These are phyloP conservation scores for Chaetodon auriga DNA, from an alignment of 2,113 vertebrate genomes.

Conservation along the genomic window DNA sequence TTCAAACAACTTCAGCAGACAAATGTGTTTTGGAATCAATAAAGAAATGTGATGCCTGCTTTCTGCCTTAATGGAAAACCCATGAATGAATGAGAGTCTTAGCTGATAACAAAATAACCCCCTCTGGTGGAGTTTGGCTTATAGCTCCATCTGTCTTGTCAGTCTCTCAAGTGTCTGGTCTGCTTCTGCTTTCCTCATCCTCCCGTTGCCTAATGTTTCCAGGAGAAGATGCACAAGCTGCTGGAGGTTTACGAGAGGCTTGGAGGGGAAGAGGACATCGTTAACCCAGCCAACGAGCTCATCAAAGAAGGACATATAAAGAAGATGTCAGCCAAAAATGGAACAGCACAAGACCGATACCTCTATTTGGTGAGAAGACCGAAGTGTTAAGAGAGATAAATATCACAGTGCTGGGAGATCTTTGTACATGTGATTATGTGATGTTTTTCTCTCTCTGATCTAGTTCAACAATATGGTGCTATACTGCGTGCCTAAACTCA, in stretches of 20 bases:
- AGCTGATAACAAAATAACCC: conserved; percentile 9
- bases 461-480: conserved; percentile 99
- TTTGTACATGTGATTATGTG: neutral
- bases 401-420: neutral
- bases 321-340: conserved; percentile 97
- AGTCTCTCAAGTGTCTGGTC: neutral
- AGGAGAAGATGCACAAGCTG: conserved; percentile 99
- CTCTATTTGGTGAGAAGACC: conserved; percentile 91
- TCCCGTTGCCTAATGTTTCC: conserved; percentile 24
- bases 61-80: conserved; percentile 12
- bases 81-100: neutral
- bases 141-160: conserved; percentile 14
- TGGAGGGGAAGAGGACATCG: conserved; percentile 96
- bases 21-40: conserved; percentile 37
- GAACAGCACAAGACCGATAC: conserved; percentile 94
- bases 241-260: conserved; percentile 95
- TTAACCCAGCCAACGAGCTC: conserved; percentile 97
- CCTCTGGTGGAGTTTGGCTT: conserved; percentile 13
- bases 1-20: conserved; percentile 17
- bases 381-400: neutral
- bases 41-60: conserved; percentile 37
- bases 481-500: conserved; percentile 96
- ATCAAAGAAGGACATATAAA: conserved; percentile 98
- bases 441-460: conserved; percentile 2
- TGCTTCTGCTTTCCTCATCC: neutral